Conservation (phyloP, 2,113 vertebrate genomes). For the Micromys minutus region DNA sequence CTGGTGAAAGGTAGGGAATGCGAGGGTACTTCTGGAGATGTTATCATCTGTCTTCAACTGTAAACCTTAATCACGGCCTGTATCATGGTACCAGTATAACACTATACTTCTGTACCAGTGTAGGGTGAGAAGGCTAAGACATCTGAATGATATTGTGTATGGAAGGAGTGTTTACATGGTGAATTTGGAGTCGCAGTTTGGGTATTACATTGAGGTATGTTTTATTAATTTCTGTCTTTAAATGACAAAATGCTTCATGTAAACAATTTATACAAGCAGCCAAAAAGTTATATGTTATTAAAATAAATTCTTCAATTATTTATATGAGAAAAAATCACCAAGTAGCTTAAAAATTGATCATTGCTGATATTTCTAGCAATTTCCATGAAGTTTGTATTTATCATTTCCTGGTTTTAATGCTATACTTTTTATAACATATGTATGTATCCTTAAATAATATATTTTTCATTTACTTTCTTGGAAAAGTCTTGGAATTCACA, state of each 20-base stretch:
- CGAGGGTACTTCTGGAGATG: background rate
- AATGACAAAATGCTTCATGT: background rate
- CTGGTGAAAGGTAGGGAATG: background rate
- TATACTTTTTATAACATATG: constrained; percentile 14
- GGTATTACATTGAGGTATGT: background rate
- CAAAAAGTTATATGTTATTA: background rate
- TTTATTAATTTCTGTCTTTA: background rate
- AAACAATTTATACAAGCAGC: background rate
- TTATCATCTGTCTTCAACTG: background rate
- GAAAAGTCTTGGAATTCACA: background rate
- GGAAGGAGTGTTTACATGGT: background rate
- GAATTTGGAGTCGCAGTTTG: background rate
- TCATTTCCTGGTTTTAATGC: background rate
- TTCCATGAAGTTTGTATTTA: background rate
- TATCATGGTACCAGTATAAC: background rate
- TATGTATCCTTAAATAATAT: background rate
- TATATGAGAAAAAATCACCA: background rate
- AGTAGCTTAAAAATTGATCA: background rate
- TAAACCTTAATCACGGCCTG: background rate
- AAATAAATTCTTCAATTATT: constrained; percentile 17
- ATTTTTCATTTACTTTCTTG: background rate
- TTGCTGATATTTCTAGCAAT: background rate
- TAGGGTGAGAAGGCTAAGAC: background rate
- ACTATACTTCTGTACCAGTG: background rate
- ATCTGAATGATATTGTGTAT: background rate